These are phyloP conservation scores for Sthenelais limicola DNA, from an alignment of 2,888 invertebrate species.

Conservation along the genomic window DNA sequence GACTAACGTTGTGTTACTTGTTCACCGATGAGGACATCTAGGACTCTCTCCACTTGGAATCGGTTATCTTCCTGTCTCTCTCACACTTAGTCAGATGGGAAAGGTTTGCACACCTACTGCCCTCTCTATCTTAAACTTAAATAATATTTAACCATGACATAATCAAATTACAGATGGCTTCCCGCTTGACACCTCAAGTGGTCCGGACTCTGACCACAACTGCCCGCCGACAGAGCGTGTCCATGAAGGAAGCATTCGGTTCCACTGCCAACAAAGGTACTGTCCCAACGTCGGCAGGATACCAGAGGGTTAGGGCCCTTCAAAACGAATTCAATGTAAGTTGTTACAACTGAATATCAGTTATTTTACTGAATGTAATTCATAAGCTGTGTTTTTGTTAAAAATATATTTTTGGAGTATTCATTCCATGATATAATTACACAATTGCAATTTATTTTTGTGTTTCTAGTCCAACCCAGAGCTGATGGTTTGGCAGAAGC, in stretches of 20 bases:
- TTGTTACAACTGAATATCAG: too few relatives aligned
- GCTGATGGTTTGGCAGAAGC: constrained; percentile 35
- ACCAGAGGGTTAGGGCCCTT: not conserved
- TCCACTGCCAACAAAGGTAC: not conserved
- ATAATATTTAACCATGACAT: too few relatives aligned
- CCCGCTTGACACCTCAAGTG: constrained; percentile 7
- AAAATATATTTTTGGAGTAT: not conserved
- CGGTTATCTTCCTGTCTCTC: too few relatives aligned
- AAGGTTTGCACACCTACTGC: too few relatives aligned
- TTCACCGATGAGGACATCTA: too few relatives aligned
- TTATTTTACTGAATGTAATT: not conserved
- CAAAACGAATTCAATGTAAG: constrained; percentile 35
- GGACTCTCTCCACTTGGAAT: too few relatives aligned
- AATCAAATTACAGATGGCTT: not conserved
- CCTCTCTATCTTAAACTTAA: too few relatives aligned
- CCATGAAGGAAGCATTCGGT: constrained; percentile 12
- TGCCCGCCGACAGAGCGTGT: constrained; percentile 1
- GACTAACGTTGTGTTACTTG: too few relatives aligned
- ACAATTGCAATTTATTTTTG: not conserved
- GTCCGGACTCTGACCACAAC: constrained; percentile 8
- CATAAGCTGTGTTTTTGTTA: too few relatives aligned
- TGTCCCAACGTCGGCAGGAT: constrained; percentile 6
- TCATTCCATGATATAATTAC: not conserved
- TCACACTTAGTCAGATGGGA: too few relatives aligned
- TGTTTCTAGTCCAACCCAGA: not conserved